phyloP scores from a whole-genome alignment of 2,113 vertebrate genomes.

The Girardinichthys multiradiatus region DNA sequence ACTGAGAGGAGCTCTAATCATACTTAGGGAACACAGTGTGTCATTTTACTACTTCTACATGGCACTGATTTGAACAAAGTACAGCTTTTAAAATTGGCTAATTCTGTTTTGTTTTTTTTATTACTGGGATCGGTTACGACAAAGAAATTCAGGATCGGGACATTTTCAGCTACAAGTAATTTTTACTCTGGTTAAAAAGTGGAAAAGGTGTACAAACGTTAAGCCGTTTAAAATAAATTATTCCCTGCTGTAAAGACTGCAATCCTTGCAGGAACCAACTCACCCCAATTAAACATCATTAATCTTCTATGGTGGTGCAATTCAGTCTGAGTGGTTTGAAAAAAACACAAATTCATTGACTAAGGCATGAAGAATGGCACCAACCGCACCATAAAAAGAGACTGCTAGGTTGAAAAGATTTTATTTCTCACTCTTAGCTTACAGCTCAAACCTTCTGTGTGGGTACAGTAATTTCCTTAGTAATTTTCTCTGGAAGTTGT shows the following conservation, averaged over 20 bases:
- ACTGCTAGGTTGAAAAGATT: neutral
- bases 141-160: neutral
- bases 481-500: neutral
- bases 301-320: neutral
- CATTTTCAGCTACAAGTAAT: neutral
- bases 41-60: too few species aligned
- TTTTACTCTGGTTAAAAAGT: neutral
- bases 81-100: too few species aligned
- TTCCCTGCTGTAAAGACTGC: too few species aligned
- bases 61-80: too few species aligned
- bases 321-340: neutral
- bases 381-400: neutral
- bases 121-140: neutral
- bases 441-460: neutral
- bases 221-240: neutral
- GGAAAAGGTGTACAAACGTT: neutral
- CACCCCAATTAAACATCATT: neutral
- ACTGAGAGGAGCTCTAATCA: too few species aligned
- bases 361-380: neutral
- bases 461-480: neutral
- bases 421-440: neutral
- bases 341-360: neutral
- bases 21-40: too few species aligned
- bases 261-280: neutral
- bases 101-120: too few species aligned